Evolutionary conservation across 2,888 invertebrate species (phyloP), one percentile per base, ranked within the genome.

Genomic region (Biston stratarius): DNA sequence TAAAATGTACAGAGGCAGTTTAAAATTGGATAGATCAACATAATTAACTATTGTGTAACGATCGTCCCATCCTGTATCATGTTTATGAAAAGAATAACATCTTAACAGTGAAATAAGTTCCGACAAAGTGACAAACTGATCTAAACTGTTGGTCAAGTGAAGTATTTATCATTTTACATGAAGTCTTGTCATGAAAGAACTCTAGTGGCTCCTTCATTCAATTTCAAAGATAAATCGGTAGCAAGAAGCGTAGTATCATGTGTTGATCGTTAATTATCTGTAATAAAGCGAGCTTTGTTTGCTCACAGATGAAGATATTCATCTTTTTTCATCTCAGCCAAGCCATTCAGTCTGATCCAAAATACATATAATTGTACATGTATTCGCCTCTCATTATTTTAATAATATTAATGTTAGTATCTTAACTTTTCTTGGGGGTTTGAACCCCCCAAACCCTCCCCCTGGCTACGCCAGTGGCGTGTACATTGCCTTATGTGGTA

Each of bases 241-340:
- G n/a, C n/a, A 12, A 24, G 24, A 6, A 8, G 7, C n/a, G 49
- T 42, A 10, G 45, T 40, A 40, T 61, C 52, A 45, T 24, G 53
- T 53, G 61, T 55, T 55, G 34, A 8, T 45, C 45, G 60, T 60
- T 51, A 51, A 51, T 42, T 34, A 34, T 7, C 52, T 52, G 38
- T 53, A 51, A 40, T 49, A 42, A 55, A 47, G 40, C 48, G 45
- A 15, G 55, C 5, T 38, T 53, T 24, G 48, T 62, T 48, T 42
- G 40, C 49, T 47, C 45, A 56, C 62, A 62, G 62, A 48, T 62
- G 62, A 62, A 40, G 48, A 56, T 56, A 38, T 56, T 56, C 62
- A 55, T 61, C 51, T 48, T 33, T 24, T 24, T 24, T n/a, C n/a
- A n/a, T n/a, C n/a, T n/a, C n/a, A n/a, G n/a, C n/a, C n/a, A n/a